Conservation (phyloP, 2,888 invertebrate genomes). For the Cyaniris semiargus region DNA sequence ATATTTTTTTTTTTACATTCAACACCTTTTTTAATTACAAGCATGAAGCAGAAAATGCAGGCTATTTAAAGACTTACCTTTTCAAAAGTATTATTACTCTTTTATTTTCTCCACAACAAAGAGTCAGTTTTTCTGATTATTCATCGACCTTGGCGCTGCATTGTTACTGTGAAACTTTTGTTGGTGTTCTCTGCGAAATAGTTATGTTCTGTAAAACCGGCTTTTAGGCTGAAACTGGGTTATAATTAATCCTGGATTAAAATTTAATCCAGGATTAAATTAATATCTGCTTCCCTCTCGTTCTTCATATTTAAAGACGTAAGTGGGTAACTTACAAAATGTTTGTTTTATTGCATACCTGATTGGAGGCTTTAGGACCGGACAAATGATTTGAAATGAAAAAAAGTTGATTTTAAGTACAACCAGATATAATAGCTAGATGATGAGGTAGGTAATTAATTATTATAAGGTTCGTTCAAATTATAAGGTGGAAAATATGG, state of each 20-base stretch:
- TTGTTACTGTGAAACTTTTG: slow-evolving; percentile 2
- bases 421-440: no score
- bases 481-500: no score
- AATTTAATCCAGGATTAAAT: not conserved
- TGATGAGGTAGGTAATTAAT: no score
- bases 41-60: not conserved
- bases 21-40: not conserved
- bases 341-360: no score
- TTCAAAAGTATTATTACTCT: slow-evolving; percentile 11
- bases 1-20: not conserved
- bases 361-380: not conserved
- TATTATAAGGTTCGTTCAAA: no score
- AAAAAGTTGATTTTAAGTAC: no score
- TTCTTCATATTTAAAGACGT: not conserved
- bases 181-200: slow-evolving; percentile 2
- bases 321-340: no score
- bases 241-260: not conserved
- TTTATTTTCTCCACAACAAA: slow-evolving; percentile 9
- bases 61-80: slow-evolving; percentile 12
- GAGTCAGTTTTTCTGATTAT: not conserved
- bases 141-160: not conserved
- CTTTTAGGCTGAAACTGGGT: not conserved
- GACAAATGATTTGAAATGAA: no score
- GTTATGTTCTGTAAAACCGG: not conserved
- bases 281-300: not conserved